Conservation (phyloP, 2,113 vertebrate genomes). For the Scophthalmus maximus region DNA sequence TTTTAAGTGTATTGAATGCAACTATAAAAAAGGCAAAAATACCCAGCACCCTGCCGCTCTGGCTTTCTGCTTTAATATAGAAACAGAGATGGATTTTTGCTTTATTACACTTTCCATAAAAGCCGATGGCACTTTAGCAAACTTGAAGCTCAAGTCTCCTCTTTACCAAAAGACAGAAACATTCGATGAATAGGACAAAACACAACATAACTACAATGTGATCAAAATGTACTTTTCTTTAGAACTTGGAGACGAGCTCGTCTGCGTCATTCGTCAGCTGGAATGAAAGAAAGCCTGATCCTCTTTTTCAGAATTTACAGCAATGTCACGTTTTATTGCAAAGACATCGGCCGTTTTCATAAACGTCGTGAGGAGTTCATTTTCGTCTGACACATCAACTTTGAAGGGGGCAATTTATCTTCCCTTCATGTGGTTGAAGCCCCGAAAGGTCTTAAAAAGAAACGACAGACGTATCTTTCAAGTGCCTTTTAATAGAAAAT, state of each 20-base stretch:
- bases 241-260: not conserved
- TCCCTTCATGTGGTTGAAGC: not conserved
- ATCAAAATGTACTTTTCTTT: not conserved
- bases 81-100: not conserved
- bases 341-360: not conserved
- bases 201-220: not conserved
- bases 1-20: too few species aligned
- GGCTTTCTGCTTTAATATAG: not conserved
- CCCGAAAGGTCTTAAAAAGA: not conserved
- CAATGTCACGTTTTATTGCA: conserved; percentile 11
- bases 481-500: conserved; percentile 11
- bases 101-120: not conserved
- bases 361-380: conserved; percentile 1
- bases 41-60: not conserved
- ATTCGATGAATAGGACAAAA: not conserved
- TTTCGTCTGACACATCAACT: not conserved
- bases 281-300: not conserved
- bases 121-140: not conserved
- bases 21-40: too few species aligned
- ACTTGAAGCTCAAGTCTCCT: not conserved
- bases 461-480: conserved; percentile 10
- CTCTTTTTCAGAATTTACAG: not conserved
- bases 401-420: not conserved
- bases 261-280: not conserved
- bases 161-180: not conserved